These are phyloP conservation scores for Calephelis perditalis DNA, from an alignment of 2,888 invertebrate species.

Conservation along the genomic window DNA sequence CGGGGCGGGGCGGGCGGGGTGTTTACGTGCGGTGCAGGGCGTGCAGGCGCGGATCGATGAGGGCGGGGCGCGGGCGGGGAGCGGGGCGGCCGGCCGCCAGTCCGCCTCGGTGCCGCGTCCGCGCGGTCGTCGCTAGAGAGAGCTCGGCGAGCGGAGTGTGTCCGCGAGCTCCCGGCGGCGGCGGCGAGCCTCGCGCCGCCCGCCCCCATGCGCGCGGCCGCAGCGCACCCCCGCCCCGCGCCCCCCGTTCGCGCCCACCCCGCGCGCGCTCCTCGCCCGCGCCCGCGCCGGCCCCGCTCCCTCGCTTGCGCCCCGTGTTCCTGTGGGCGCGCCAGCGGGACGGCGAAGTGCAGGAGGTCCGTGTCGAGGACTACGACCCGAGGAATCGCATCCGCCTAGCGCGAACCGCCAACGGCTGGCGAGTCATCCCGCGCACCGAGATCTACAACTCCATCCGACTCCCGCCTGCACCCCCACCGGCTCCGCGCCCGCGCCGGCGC, in stretches of 20 bases:
- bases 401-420: constrained; percentile 89
- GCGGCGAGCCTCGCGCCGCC: constrained; percentile 75
- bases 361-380: constrained; percentile 92
- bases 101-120: constrained; percentile 72
- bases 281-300: constrained; percentile 71
- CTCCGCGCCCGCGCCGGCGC: constrained; percentile 37
- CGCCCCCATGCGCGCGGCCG: constrained; percentile 68
- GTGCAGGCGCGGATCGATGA: constrained; percentile 55
- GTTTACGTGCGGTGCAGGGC: constrained; percentile 76
- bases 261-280: constrained; percentile 55
- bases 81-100: constrained; percentile 58
- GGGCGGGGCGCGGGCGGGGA: constrained; percentile 62
- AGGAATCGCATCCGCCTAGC: constrained; percentile 90
- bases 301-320: constrained; percentile 89
- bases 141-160: constrained; percentile 68
- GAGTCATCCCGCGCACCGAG: constrained; percentile 88
- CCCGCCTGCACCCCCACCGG: constrained; percentile 42
- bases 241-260: constrained; percentile 76
- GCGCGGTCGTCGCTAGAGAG: constrained; percentile 68
- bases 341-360: constrained; percentile 88
- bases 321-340: constrained; percentile 90
- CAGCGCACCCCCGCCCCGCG: constrained; percentile 42
- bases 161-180: constrained; percentile 69
- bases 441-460: constrained; percentile 71
- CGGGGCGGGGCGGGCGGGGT: constrained; percentile 44